phyloP scores from a whole-genome alignment of 1,140 invertebrate genomes.

The Drosophila persimilis region DNA sequence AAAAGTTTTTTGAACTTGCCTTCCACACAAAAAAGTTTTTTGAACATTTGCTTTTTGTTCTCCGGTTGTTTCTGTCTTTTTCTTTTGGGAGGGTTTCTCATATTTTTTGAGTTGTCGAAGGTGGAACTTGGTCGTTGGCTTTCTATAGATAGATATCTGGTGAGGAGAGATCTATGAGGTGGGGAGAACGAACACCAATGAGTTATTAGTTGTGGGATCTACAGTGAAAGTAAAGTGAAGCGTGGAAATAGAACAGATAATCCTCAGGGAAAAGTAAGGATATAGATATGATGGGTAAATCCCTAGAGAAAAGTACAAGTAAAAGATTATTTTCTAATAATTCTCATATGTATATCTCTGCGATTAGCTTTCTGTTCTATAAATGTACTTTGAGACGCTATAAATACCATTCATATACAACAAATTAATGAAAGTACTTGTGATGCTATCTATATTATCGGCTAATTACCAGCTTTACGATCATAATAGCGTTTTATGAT shows the following conservation, averaged over 20 bases:
- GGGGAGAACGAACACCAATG: neutral
- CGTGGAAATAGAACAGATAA: too few relatives aligned
- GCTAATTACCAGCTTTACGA: neutral
- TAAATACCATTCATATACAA: too few relatives aligned
- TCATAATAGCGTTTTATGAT: too few relatives aligned
- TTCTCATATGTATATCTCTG: too few relatives aligned
- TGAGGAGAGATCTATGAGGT: neutral
- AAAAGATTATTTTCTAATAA: too few relatives aligned
- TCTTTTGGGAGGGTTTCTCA: conserved; percentile 6
- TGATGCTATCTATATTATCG: conserved; percentile 1
- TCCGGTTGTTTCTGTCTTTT: conserved; percentile 2
- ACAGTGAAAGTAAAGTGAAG: too few relatives aligned
- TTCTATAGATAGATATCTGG: conserved; percentile 10
- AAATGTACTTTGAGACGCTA: too few relatives aligned
- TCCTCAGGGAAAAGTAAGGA: too few relatives aligned
- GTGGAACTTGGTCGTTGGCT: conserved; percentile 18
- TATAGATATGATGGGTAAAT: too few relatives aligned
- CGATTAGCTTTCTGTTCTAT: too few relatives aligned
- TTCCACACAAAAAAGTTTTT: conserved; percentile 25
- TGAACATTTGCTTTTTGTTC: conserved; percentile 39
- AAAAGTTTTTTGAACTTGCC: conserved; percentile 75
- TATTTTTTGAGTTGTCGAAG: conserved; percentile 32
- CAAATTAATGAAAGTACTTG: too few relatives aligned
- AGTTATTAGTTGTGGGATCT: neutral
- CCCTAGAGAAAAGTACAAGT: too few relatives aligned